Evolutionary conservation across 1,140 invertebrate species (phyloP), one percentile per base, ranked within the genome.

Genomic region (Drosophila nasuta): DNA sequence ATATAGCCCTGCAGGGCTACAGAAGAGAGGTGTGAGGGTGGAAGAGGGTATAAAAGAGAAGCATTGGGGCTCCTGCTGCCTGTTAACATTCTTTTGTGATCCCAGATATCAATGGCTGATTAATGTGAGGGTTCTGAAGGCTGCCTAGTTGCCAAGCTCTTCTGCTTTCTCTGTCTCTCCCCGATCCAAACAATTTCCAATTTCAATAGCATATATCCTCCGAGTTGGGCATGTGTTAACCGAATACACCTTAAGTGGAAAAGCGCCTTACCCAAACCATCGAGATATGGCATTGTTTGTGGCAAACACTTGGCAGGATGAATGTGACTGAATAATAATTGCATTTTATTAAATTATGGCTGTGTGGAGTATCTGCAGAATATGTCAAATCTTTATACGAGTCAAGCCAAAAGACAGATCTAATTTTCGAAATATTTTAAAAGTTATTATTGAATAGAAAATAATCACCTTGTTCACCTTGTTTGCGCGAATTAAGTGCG

Each of bases 91-190:
- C 41, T 77, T 83, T 66, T 78, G 20, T 63, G 57, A 69, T 70
- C 43, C 33, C 17, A 70, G 72, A 85, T 85, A 85, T 85, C 83
- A 86, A 85, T 85, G 82, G 54, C 81, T 85, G 81, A 85, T 85
- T 85, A 85, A 77, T 81, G 81, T 46, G 77, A 20, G 11, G 48
- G 43, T 35, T 70, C 56, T 7, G 8, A 71, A 52, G 20, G 46
- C 45, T 54, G 59, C 45, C 59, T 54, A 48, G 67, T 54, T 48
- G 56, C 46, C 46, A 41, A 11, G 67, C 17, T 45, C 43, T 10
- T 5, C 41, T n/a, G 17, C 45, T 17, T 11, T 15, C 13, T 45
- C 54, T 4, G n/a, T 41, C 35, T 25, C 10, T 15, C 35, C 11
- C 17, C 1, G n/a, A 8, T 57, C 35, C 11, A 51, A 71, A 64